Percentiles rank a stretch among this genome's conserved stretches.
Evolutionary conservation across 2,113 vertebrate species (phyloP).

Genomic region (Hepsetus odoe): DNA sequence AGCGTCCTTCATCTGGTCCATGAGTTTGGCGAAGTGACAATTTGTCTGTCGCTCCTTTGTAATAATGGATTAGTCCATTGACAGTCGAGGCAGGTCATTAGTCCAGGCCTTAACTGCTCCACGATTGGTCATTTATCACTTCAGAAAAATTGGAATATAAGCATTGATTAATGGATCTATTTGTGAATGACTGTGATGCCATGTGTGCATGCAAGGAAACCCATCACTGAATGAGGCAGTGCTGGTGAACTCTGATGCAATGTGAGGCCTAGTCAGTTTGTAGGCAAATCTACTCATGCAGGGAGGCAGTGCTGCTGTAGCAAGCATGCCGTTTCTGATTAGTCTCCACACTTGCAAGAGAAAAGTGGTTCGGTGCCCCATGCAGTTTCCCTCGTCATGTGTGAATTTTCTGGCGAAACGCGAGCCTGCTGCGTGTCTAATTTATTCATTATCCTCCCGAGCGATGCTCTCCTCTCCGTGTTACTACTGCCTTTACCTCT

Average conservation of each 20-base stretch:
- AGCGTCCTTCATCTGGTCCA: neutral
- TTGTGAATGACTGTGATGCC: neutral
- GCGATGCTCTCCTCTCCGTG: constrained; percentile 75
- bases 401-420: constrained; percentile 78
- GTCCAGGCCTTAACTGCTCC: neutral
- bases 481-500: constrained; percentile 75
- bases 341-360: constrained; percentile 72
- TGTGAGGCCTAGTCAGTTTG: constrained; percentile 1
- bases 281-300: neutral
- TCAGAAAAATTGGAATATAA: neutral
- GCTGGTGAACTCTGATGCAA: neutral
- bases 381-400: constrained; percentile 79
- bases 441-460: constrained; percentile 84
- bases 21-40: neutral
- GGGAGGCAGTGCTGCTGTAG: constrained; percentile 8
- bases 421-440: constrained; percentile 77
- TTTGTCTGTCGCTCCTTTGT: constrained; percentile 32
- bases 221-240: neutral
- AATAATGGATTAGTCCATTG: constrained; percentile 20
- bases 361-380: constrained; percentile 81
- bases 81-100: constrained; percentile 11
- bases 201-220: neutral
- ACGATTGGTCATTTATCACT: constrained; percentile 17
- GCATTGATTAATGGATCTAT: constrained; percentile 17
- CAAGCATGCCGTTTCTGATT: constrained; percentile 59